Conservation (phyloP, 2,113 vertebrate species). For the Tupaia chinensis region DNA sequence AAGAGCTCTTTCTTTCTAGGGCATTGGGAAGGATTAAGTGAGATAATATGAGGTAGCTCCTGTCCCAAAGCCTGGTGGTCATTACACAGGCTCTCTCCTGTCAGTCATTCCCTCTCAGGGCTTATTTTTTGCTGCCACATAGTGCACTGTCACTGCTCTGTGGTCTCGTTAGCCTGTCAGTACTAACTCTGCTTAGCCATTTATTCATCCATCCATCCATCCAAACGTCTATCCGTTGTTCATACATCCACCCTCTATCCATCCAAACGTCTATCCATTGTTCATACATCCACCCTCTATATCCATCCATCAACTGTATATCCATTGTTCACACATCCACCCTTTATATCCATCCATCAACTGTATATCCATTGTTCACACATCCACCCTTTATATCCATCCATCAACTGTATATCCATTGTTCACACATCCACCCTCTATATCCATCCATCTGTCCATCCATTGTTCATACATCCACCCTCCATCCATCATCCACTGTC, state of each 20-base stretch:
- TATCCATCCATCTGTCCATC: background rate
- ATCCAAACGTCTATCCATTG: rapidly evolving
- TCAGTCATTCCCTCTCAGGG: background rate
- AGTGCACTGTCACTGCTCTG: background rate
- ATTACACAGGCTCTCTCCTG: background rate
- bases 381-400: background rate
- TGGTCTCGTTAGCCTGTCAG: background rate
- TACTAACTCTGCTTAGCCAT: background rate
- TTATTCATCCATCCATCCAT: background rate
- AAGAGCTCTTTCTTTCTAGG: background rate
- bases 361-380: too few relatives aligned
- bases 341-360: background rate
- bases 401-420: background rate
- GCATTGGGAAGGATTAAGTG: background rate
- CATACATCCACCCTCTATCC: too few relatives aligned
- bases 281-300: background rate
- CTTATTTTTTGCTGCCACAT: background rate
- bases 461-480: background rate
- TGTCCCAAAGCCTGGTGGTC: rapidly evolving
- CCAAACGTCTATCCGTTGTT: background rate
- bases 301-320: too few relatives aligned
- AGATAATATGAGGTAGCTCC: too few relatives aligned
- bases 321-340: background rate
- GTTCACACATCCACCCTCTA: rapidly evolving
- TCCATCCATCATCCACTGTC: background rate